These are phyloP conservation scores for Coenobita brevimanus DNA, from an alignment of 1,140 invertebrate genomes.

Conservation along the genomic window DNA sequence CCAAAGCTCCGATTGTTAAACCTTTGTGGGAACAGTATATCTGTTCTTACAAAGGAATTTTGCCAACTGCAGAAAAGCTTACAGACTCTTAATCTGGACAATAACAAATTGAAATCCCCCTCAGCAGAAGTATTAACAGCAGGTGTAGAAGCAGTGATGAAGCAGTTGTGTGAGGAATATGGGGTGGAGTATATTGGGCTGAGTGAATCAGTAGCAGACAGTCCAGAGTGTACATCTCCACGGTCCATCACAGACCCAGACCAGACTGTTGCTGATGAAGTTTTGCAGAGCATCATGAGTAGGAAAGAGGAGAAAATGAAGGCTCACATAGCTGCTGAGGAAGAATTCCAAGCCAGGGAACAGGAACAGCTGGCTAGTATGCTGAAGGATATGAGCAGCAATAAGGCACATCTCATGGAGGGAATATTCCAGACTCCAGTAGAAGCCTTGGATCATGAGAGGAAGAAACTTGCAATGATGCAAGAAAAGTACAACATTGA, in stretches of 20 bases:
- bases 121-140: slow-evolving; percentile 76
- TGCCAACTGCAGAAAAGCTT: slow-evolving; percentile 71
- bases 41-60: slow-evolving; percentile 71
- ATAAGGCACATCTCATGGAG: slow-evolving; percentile 58
- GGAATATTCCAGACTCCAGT: slow-evolving; percentile 41
- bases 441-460: slow-evolving; percentile 46
- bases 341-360: slow-evolving; percentile 75
- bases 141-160: slow-evolving; percentile 80
- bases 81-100: slow-evolving; percentile 77
- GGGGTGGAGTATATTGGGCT: slow-evolving; percentile 71
- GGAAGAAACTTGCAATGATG: slow-evolving; percentile 49
- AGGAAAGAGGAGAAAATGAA: slow-evolving; percentile 58
- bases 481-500: slow-evolving; percentile 57
- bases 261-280: slow-evolving; percentile 25
- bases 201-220: slow-evolving; percentile 37
- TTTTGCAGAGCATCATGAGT: slow-evolving; percentile 49
- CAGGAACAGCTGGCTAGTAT: slow-evolving; percentile 77
- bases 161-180: slow-evolving; percentile 76
- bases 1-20: slow-evolving; percentile 68
- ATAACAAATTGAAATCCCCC: slow-evolving; percentile 79
- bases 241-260: slow-evolving; percentile 19
- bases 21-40: slow-evolving; percentile 72
- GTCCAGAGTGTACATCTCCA: slow-evolving; percentile 28
- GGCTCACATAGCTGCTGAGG: slow-evolving; percentile 54
- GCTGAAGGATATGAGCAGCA: slow-evolving; percentile 76